Conservation (phyloP, 2,797 vertebrate species). For the Rhinogobio ventralis region DNA sequence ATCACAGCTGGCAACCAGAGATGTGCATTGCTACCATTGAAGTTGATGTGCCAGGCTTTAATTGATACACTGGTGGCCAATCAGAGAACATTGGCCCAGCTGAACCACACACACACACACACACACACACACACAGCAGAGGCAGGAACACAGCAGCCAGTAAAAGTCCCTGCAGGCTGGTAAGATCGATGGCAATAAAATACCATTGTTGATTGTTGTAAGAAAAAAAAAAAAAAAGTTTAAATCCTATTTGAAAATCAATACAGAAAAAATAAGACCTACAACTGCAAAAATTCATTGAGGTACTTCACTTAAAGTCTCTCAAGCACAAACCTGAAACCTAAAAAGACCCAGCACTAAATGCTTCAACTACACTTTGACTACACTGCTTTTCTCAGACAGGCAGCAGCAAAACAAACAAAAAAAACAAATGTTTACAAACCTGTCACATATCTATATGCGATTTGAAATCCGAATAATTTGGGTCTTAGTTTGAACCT, state of each 20-base stretch:
- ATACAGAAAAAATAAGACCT: constrained; percentile 32
- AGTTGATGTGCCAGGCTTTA: constrained; percentile 20
- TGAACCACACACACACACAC: neutral
- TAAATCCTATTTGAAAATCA: constrained; percentile 38
- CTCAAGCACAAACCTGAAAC: constrained; percentile 9
- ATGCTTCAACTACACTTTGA: neutral
- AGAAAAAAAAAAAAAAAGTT: constrained; percentile 21
- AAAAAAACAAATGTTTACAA: neutral
- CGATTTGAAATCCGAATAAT: neutral
- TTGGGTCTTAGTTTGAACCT: neutral
- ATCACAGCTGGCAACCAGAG: constrained; percentile 29
- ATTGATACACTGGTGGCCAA: constrained; percentile 19
- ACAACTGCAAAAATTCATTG: neutral
- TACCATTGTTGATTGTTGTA: constrained; percentile 30
- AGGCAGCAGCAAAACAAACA: neutral
- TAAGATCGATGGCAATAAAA: constrained; percentile 46
- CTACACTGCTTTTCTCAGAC: neutral
- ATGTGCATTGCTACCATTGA: constrained; percentile 14
- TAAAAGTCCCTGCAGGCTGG: constrained; percentile 23
- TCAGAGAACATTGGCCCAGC: constrained; percentile 7
- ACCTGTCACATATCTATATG: neutral
- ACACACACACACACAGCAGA: neutral
- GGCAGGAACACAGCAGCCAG: neutral
- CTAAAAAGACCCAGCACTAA: neutral
- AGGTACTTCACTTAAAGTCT: neutral